Evolutionary conservation across 2,888 invertebrate genomes (phyloP), one percentile per base, ranked within the genome.

Genomic region (Matsumyia berberina): DNA sequence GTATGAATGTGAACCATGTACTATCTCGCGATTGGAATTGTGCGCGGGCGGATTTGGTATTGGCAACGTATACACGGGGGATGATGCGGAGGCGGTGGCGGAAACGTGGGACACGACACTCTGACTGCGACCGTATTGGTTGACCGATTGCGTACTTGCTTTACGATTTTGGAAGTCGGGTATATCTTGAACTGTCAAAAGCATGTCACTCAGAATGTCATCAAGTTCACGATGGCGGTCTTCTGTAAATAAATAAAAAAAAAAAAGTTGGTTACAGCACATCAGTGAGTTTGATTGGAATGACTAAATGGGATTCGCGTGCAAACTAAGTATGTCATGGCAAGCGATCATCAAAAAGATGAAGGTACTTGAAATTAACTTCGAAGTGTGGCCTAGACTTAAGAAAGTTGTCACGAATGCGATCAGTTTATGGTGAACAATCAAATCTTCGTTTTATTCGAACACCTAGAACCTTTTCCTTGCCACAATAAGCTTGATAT

Each of bases 181-280:
- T 90, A 96, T 95, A 91, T 96, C 95, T 93, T 96, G 96, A 90
- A 96, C 96, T 86, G 97, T 97, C 89, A 96, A 94, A 93, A 96
- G 94, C 96, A 97, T 96, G 92, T 96, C 96, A 89, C 95, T 95
- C 88, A 97, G 94, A 89, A 96, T 94, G 91, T 96, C 96, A 94
- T 97, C 96, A 90, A 97, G 94, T 93, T 96, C 96, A 88, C 94
- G 93, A 90, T 94, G 94, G 87, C 93, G 93, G 76, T 88, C 88
- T 88, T 88, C 88, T 88, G 85, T 53, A 86, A 86, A 57, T 73
- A 72, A 19, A 85, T 49, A 60, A 60, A 69, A 64, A 74, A 72
- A 72, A 31, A 12, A 15, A 33, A 39, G 15, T 35, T 31, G 31
- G 17, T 33, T 39, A 17, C 37, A n/a, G n/a, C n/a, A 44, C 33